Percentiles rank a stretch among this genome's conserved stretches.
Evolutionary conservation across 2,888 invertebrate species (phyloP).

Genomic region (Andrena hattorfiana): DNA sequence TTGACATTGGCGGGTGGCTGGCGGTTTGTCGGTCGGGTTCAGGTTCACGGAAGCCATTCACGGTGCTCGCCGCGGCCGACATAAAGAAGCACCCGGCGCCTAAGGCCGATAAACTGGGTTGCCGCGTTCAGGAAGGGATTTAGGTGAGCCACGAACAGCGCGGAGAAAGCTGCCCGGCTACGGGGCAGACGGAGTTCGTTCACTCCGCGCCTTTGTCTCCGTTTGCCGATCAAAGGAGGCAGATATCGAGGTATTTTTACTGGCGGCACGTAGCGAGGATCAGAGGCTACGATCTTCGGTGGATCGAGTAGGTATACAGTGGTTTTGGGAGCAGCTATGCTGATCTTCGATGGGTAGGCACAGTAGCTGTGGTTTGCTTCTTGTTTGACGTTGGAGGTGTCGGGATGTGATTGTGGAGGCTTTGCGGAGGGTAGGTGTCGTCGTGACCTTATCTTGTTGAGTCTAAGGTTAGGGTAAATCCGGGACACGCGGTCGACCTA

Average conservation of each 20-base stretch:
- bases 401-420: no score
- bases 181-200: constrained; percentile 15
- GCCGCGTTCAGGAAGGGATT: constrained; percentile 56
- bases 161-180: constrained; percentile 20
- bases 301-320: no score
- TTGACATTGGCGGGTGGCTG: constrained; percentile 61
- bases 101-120: constrained; percentile 76
- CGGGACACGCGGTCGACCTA: no score
- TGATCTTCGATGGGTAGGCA: no score
- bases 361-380: no score
- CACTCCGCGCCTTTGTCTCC: constrained; percentile 15
- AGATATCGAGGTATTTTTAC: background rate
- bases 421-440: no score
- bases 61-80: constrained; percentile 69
- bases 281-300: no score
- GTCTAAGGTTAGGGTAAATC: no score
- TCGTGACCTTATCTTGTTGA: no score
- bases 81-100: constrained; percentile 77
- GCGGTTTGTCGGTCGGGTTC: constrained; percentile 66
- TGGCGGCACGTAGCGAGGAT: no score
- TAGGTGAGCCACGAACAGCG: constrained; percentile 37
- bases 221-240: background rate
- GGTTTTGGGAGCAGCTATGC: no score
- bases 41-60: constrained; percentile 77
- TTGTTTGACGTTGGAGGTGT: no score